Evolutionary conservation across 2,113 vertebrate species (phyloP), one percentile per base, ranked within the genome.

Genomic region (Lathamus discolor): DNA sequence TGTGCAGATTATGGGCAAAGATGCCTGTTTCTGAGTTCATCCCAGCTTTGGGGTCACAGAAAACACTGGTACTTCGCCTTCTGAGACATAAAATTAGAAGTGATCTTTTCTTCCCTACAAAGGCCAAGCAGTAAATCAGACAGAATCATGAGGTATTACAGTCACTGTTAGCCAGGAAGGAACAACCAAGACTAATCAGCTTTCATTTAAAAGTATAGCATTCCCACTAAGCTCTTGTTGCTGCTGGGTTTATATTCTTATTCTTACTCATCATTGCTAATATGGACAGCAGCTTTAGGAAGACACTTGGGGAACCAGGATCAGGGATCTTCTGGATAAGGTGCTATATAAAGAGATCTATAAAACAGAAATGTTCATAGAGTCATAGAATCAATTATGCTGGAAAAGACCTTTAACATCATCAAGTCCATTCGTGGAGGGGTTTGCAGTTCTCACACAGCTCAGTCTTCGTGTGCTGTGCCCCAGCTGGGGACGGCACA

Each of bases 151-250:
- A 39, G 62, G 41, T 64, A 28, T 92, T 64, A 48, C 39, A 59
- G 75, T 63, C 51, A 22, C 55, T 48, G 64, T 39, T 64, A 78
- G 82, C 79, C 76, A 86, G 80, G 84, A 83, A 93, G 75, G 79
- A 94, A 48, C 28, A 84, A 81, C 88, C 61, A 66, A 94, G 62
- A 61, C 79, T 96, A 90, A 95, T 94, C 94, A 95, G 90, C 93
- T 95, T 95, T 68, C 93, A 81, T 77, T 94, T 83, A 52, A 52
- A 81, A 64, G 41, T 88, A 37, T 31, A 64, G 33, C 61, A 49
- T 92, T 86, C 39, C 55, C 61, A 64, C 73, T 96, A 82, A 96
- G 90, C 79, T 86, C 80, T 74, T 90, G 93, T 52, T 96, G 87
- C 93, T 92, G 67, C 49, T 80, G 82, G 78, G 31, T 92, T 93